Conservation (phyloP, 2,888 invertebrate genomes). For the Cylindroiulus punctatus region DNA sequence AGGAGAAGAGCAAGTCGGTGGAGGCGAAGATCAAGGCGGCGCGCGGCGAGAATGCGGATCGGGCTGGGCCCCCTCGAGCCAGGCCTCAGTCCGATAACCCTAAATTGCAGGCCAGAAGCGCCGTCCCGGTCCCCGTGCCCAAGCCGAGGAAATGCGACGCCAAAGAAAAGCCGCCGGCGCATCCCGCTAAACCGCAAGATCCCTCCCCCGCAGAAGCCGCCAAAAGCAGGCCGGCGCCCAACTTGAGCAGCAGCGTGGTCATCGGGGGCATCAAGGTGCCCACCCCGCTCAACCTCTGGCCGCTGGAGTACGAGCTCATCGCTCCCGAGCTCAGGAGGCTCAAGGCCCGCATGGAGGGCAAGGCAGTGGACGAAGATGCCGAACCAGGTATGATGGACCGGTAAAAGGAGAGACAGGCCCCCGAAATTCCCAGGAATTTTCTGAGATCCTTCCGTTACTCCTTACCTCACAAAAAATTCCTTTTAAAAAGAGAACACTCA, state of each 20-base stretch:
- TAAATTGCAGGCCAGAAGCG: background rate
- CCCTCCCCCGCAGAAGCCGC: background rate
- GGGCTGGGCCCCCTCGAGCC: background rate
- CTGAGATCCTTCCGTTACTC: too few species aligned
- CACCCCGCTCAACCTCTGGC: conserved; percentile 57
- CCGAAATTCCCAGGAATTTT: too few species aligned
- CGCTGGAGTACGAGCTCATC: conserved; percentile 56
- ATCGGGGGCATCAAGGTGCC: conserved; percentile 53
- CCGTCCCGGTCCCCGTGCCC: background rate
- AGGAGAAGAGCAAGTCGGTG: conserved; percentile 54
- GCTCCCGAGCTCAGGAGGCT: conserved; percentile 57
- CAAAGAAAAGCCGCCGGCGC: conserved; percentile 12
- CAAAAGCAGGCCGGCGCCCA: background rate
- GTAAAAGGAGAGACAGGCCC: too few species aligned
- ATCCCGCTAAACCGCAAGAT: background rate
- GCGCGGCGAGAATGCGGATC: background rate
- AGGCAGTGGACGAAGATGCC: conserved; percentile 43
- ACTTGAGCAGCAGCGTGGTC: conserved; percentile 49
- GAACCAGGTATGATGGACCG: too few species aligned
- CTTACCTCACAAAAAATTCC: too few species aligned
- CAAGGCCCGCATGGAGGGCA: conserved; percentile 55
- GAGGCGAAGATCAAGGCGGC: conserved; percentile 55
- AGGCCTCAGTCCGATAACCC: background rate
- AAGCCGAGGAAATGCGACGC: background rate
- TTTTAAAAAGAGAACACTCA: too few species aligned